Conservation (phyloP, 2,888 invertebrate genomes). For the Campaea margaritaria region DNA sequence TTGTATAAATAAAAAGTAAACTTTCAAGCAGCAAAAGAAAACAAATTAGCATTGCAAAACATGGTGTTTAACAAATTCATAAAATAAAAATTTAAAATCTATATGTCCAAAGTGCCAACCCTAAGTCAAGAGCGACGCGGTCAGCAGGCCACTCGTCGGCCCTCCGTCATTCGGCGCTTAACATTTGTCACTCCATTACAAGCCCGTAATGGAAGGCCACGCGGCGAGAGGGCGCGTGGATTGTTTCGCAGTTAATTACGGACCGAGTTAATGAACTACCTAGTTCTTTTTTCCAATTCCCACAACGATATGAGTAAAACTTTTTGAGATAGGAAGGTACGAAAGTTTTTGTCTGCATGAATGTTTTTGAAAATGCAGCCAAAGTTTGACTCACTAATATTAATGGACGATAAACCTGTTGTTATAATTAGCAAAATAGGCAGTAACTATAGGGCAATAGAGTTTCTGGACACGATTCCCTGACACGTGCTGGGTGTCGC, state of each 20-base stretch:
- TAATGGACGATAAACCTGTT: too few relatives aligned
- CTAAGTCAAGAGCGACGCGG: constrained; percentile 31
- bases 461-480: too few relatives aligned
- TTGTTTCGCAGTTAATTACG: constrained; percentile 69
- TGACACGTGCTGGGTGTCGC: too few relatives aligned
- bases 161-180: constrained; percentile 29
- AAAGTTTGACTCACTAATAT: too few relatives aligned
- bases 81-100: not conserved
- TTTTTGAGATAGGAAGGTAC: not conserved
- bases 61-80: not conserved
- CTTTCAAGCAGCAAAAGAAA: too few relatives aligned
- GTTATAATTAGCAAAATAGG: too few relatives aligned
- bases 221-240: constrained; percentile 42
- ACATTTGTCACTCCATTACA: constrained; percentile 77
- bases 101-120: constrained; percentile 1
- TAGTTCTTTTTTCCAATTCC: not conserved
- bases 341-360: too few relatives aligned
- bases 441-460: too few relatives aligned
- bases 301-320: not conserved
- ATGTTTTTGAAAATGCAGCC: too few relatives aligned
- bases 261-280: not conserved
- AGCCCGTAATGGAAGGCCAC: constrained; percentile 55
- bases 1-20: too few relatives aligned
- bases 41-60: not conserved
- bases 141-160: constrained; percentile 47